Conservation (phyloP, 2,888 invertebrate species). For the Athripsodes cinereus region DNA sequence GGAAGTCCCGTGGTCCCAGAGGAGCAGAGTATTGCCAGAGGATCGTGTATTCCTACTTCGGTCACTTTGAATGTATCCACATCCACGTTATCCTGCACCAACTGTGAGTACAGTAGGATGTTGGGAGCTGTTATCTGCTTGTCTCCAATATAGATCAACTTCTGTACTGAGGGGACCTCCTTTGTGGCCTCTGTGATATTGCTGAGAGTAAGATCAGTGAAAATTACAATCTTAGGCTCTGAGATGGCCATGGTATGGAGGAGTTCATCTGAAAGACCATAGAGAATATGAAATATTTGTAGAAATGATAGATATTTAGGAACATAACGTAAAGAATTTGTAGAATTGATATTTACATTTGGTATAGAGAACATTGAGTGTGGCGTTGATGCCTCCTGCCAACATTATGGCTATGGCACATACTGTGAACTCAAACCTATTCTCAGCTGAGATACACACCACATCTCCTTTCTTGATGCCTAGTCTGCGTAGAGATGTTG, state of each 20-base stretch:
- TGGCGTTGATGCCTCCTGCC: constrained; percentile 54
- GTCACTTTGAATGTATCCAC: constrained; percentile 40
- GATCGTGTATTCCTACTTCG: constrained; percentile 40
- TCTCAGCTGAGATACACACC: constrained; percentile 57
- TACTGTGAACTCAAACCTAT: constrained; percentile 54
- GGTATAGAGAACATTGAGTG: constrained; percentile 58
- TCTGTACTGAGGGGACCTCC: constrained; percentile 47
- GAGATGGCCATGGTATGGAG: constrained; percentile 61
- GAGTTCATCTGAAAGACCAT: constrained; percentile 59
- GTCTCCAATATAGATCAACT: constrained; percentile 54
- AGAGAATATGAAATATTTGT: no score
- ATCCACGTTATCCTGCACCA: constrained; percentile 34
- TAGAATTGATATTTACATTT: constrained; percentile 45
- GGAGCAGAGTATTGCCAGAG: constrained; percentile 52
- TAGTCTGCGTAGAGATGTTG: constrained; percentile 45
- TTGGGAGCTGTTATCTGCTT: constrained; percentile 31
- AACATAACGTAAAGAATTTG: no score
- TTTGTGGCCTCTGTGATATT: constrained; percentile 50
- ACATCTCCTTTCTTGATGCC: constrained; percentile 53
- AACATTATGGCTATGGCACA: constrained; percentile 52
- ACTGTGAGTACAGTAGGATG: constrained; percentile 39
- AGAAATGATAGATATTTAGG: no score
- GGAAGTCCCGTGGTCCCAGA: constrained; percentile 66
- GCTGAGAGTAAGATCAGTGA: constrained; percentile 53
- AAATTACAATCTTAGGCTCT: constrained; percentile 64